Evolutionary conservation across 2,888 invertebrate species (phyloP), one percentile per base, ranked within the genome.

Genomic region (Norana najaformis): DNA sequence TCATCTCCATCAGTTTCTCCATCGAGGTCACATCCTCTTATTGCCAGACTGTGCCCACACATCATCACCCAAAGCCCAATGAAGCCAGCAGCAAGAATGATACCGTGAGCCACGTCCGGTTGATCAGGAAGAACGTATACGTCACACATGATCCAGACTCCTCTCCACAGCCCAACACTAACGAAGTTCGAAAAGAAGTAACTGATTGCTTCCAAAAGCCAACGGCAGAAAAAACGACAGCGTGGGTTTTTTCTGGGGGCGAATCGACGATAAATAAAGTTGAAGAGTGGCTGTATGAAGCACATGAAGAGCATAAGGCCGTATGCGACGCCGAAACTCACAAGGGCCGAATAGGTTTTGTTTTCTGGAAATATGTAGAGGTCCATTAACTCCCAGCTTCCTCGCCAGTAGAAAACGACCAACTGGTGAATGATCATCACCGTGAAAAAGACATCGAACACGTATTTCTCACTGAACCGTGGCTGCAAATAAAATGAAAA

Each of bases 401-500:
- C 90, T 30, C 90, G 69, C 90, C 90, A 90, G 85, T 89, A 90
- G 37, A 89, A 83, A 18, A 90, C 90, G 30, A 90, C 89, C 85
- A 90, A 53, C 90, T 90, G 90, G 36, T 90, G 83, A 41, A 90
- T 47, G 89, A 89, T n/a, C 36, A 89, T 18, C 16, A 89, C 85
- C 47, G 89, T 90, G 89, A 83, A 83, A n/a, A 38, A 6, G 47
- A 90, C 85, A 41, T 90, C 90, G 37, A 89, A 89, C 6, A 85
- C 23, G 85, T 69, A 89, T n/a, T 20, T 36, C 83, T 37, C 37
- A 18, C n/a, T 88, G 30, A 90, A 83, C 83, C 36, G n/a, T 6
- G 82, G 89, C 89, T 89, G 37, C 20, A 85, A 85, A n/a, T n/a
- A n/a, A n/a, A n/a, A n/a, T n/a, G n/a, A n/a, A n/a, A n/a, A n/a